Percentiles rank a stretch among this genome's conserved stretches.
Conservation (phyloP, 2,113 vertebrate genomes). For the Oostethus manadensis region DNA sequence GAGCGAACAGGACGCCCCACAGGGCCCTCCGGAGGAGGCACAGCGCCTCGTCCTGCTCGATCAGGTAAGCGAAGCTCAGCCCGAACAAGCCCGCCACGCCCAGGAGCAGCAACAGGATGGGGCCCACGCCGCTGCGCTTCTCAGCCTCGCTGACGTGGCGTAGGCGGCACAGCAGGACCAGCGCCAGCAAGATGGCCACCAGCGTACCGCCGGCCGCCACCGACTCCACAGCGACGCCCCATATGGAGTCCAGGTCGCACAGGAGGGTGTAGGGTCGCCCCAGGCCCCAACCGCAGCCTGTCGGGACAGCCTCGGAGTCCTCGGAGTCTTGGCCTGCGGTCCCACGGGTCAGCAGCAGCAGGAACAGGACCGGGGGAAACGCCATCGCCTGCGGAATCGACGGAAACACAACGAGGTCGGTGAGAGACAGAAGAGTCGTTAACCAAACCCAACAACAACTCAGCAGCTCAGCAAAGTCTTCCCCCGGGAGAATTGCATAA, state of each 20-base stretch:
- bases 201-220: slow-evolving; percentile 82
- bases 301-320: slow-evolving; percentile 70
- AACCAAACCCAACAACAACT: background rate
- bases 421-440: slow-evolving; percentile 8
- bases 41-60: slow-evolving; percentile 82
- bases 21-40: slow-evolving; percentile 84
- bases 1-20: slow-evolving; percentile 87
- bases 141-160: slow-evolving; percentile 87
- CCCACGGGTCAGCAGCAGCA: slow-evolving; percentile 75
- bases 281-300: slow-evolving; percentile 86
- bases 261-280: slow-evolving; percentile 84
- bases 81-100: slow-evolving; percentile 87
- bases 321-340: slow-evolving; percentile 62
- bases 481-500: no score
- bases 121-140: slow-evolving; percentile 84
- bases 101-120: slow-evolving; percentile 85
- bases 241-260: slow-evolving; percentile 91
- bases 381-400: slow-evolving; percentile 59
- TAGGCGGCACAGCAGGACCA: slow-evolving; percentile 85
- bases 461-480: background rate
- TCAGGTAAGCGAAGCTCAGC: slow-evolving; percentile 90
- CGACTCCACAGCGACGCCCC: slow-evolving; percentile 89
- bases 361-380: slow-evolving; percentile 66
- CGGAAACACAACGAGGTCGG: slow-evolving; percentile 24
- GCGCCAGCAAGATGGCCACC: slow-evolving; percentile 78